Conservation (phyloP, 2,888 invertebrate species). For the Hemistola chrysoprasaria region DNA sequence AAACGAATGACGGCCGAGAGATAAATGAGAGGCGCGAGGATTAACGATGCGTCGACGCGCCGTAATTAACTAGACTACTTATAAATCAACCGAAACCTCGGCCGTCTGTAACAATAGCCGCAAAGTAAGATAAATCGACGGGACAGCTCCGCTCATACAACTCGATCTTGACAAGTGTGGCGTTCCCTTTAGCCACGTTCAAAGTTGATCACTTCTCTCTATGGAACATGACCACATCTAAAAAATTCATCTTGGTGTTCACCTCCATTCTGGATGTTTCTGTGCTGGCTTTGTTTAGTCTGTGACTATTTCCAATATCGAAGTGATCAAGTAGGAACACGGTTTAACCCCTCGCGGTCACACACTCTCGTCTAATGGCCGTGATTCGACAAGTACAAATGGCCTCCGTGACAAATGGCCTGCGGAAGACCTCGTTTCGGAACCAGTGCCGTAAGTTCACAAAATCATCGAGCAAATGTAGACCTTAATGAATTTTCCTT, state of each 20-base stretch:
- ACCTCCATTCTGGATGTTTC: slow-evolving; percentile 28
- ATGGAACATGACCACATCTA: slow-evolving; percentile 31
- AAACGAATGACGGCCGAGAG: slow-evolving; percentile 47
- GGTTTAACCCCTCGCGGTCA: slow-evolving; percentile 74
- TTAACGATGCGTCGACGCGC: slow-evolving; percentile 65
- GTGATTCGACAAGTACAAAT: slow-evolving; percentile 84
- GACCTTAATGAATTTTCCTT: slow-evolving; percentile 51
- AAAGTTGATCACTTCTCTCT: slow-evolving; percentile 37
- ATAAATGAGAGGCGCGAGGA: slow-evolving; percentile 61
- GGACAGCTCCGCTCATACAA: slow-evolving; percentile 69
- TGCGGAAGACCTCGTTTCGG: slow-evolving; percentile 72
- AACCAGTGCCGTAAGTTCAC: slow-evolving; percentile 65
- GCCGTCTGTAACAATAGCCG: slow-evolving; percentile 69
- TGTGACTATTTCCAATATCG: slow-evolving; percentile 45
- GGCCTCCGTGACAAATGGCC: slow-evolving; percentile 80
- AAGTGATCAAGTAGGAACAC: slow-evolving; percentile 58
- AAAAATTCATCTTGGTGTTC: slow-evolving; percentile 19
- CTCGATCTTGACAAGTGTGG: slow-evolving; percentile 69
- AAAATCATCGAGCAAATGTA: slow-evolving; percentile 61
- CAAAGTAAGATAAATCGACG: slow-evolving; percentile 79
- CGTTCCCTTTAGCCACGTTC: slow-evolving; percentile 52
- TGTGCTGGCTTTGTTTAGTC: slow-evolving; percentile 37
- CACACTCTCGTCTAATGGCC: slow-evolving; percentile 81
- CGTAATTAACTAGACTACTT: slow-evolving; percentile 73
- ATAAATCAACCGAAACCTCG: slow-evolving; percentile 74